Percentiles rank a stretch among this genome's conserved stretches.
Conservation (phyloP, 2,113 vertebrate genomes). For the Pseudorhombus dupliciocellatus region DNA sequence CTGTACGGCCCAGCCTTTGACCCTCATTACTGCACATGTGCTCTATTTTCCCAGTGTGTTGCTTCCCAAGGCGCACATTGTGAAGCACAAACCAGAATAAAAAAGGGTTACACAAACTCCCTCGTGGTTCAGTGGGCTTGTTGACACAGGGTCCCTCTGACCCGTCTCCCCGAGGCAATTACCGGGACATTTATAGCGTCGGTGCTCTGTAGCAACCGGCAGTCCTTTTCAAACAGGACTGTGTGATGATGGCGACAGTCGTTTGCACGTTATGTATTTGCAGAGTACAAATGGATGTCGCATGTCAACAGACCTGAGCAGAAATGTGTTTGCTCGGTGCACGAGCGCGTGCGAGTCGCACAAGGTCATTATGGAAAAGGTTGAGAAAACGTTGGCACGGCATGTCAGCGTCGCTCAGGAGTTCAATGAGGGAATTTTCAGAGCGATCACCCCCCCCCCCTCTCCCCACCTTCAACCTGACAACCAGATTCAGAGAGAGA, state of each 20-base stretch:
- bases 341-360: background rate
- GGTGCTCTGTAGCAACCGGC: constrained; percentile 13
- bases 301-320: background rate
- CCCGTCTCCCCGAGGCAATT: constrained; percentile 48
- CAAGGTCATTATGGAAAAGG: constrained; percentile 23
- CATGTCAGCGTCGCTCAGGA: background rate
- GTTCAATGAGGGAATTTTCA: too few relatives aligned
- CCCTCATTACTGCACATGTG: constrained; percentile 46
- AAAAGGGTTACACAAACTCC: constrained; percentile 55
- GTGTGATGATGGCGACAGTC: constrained; percentile 13
- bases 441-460: background rate
- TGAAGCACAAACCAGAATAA: constrained; percentile 42
- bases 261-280: constrained; percentile 20
- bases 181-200: constrained; percentile 44
- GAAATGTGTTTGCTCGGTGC: constrained; percentile 13
- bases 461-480: constrained; percentile 5
- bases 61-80: constrained; percentile 45
- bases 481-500: constrained; percentile 17
- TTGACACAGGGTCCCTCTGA: constrained; percentile 54
- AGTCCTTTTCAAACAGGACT: constrained; percentile 5
- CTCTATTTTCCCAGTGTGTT: constrained; percentile 44
- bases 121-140: constrained; percentile 56
- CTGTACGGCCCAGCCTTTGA: constrained; percentile 37
- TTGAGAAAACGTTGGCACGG: background rate
- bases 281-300: background rate